A percentile compares a stretch with the other conserved stretches of the same genome.
Evolutionary conservation across 2,888 invertebrate species (phyloP).

Genomic region (Synergus itoensis): DNA sequence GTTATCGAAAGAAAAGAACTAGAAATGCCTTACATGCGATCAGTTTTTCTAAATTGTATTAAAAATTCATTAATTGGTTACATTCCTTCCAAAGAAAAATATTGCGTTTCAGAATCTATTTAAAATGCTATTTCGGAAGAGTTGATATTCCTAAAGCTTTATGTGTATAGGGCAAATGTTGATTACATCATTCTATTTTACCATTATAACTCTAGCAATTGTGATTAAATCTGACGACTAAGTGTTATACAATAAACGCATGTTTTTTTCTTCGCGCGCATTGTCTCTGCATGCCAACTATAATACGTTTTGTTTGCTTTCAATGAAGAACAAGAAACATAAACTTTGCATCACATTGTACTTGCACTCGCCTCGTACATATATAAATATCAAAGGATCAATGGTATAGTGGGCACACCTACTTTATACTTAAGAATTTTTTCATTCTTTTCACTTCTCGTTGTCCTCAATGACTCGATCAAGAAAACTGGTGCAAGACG

Average conservation of each 20-base stretch:
- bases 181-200: neutral
- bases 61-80: too few relatives aligned
- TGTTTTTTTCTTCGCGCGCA: neutral
- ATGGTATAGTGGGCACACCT: constrained; percentile 41
- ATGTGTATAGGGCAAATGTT: neutral
- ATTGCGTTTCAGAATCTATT: too few relatives aligned
- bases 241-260: constrained; percentile 14
- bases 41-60: too few relatives aligned
- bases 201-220: neutral
- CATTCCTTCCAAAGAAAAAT: too few relatives aligned
- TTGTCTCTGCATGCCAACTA: constrained; percentile 4
- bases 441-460: constrained; percentile 35
- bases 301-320: constrained; percentile 23
- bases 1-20: too few relatives aligned
- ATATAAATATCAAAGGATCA: constrained; percentile 25
- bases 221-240: constrained; percentile 5
- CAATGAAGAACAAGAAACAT: constrained; percentile 25
- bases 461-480: constrained; percentile 44
- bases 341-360: constrained; percentile 31
- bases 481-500: constrained; percentile 29
- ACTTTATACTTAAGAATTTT: constrained; percentile 35
- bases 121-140: too few relatives aligned
- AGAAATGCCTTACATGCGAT: too few relatives aligned
- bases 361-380: constrained; percentile 7
- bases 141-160: too few relatives aligned